Percentiles rank a stretch among this genome's conserved stretches.
phyloP scores from a whole-genome alignment of 2,888 invertebrate genomes.

The Thymelicus acteon region DNA sequence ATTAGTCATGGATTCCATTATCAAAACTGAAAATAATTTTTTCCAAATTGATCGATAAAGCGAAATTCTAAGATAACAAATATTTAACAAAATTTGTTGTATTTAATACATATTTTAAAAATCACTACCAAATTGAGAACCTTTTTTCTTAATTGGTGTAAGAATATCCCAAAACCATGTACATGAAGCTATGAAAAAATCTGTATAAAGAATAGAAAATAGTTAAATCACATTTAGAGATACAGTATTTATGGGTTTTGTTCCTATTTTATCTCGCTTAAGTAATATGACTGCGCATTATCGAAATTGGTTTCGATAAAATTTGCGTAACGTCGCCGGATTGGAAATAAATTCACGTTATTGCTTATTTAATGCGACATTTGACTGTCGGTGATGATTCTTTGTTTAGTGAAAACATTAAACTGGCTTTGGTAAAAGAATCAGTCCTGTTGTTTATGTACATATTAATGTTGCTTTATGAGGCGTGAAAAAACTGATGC shows the following conservation, averaged over 20 bases:
- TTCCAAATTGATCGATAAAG: too few species aligned
- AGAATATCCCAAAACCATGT: too few species aligned
- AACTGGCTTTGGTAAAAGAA: constrained; percentile 4
- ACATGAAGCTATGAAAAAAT: too few species aligned
- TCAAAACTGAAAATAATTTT: too few species aligned
- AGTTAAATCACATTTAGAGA: constrained; percentile 66
- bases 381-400: constrained; percentile 32
- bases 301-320: constrained; percentile 79
- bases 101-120: too few species aligned
- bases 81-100: too few species aligned
- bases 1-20: too few species aligned
- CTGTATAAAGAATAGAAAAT: constrained; percentile 49
- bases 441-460: not conserved
- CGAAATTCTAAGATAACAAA: too few species aligned
- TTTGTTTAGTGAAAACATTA: constrained; percentile 21
- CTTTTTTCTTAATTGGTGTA: too few species aligned
- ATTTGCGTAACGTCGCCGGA: constrained; percentile 66
- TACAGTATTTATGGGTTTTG: constrained; percentile 45
- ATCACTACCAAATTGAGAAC: too few species aligned
- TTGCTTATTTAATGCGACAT: constrained; percentile 69
- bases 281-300: constrained; percentile 69
- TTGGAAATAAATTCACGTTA: constrained; percentile 76
- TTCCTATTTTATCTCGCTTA: constrained; percentile 70
- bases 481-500: not conserved
- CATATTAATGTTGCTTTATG: not conserved